phyloP scores from a whole-genome alignment of 1,140 invertebrate species.

The Platyscapa corneri region DNA sequence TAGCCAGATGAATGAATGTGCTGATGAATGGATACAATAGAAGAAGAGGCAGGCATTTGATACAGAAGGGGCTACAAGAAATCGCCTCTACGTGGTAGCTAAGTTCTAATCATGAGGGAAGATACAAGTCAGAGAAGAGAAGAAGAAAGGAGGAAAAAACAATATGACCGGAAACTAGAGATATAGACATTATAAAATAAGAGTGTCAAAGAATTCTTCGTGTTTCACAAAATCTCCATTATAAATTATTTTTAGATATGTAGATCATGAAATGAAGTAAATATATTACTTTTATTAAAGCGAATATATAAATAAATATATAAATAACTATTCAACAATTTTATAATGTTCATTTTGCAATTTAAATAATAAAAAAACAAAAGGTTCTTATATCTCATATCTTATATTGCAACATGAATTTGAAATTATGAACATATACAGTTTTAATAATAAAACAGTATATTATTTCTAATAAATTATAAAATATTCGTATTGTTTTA shows the following conservation, averaged over 20 bases:
- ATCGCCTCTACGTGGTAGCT: slow-evolving; percentile 61
- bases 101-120: slow-evolving; percentile 59
- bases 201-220: slow-evolving; percentile 43
- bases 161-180: slow-evolving; percentile 30
- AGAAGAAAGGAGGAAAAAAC: slow-evolving; percentile 23
- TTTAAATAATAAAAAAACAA: too few relatives aligned
- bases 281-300: too few relatives aligned
- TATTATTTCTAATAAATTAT: too few relatives aligned
- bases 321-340: too few relatives aligned
- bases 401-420: too few relatives aligned
- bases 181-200: slow-evolving; percentile 39
- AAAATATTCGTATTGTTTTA: too few relatives aligned
- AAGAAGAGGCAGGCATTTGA: slow-evolving; percentile 62
- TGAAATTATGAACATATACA: too few relatives aligned
- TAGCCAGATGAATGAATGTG: slow-evolving; percentile 71
- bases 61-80: slow-evolving; percentile 71
- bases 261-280: too few relatives aligned
- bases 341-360: too few relatives aligned
- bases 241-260: slow-evolving; percentile 15
- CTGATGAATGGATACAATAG: slow-evolving; percentile 72
- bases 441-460: too few relatives aligned
- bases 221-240: slow-evolving; percentile 29
- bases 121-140: slow-evolving; percentile 40
- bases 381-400: too few relatives aligned
- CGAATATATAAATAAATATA: too few relatives aligned